Conservation (phyloP, 2,888 invertebrate genomes). For the Zhengitettix transpicula region DNA sequence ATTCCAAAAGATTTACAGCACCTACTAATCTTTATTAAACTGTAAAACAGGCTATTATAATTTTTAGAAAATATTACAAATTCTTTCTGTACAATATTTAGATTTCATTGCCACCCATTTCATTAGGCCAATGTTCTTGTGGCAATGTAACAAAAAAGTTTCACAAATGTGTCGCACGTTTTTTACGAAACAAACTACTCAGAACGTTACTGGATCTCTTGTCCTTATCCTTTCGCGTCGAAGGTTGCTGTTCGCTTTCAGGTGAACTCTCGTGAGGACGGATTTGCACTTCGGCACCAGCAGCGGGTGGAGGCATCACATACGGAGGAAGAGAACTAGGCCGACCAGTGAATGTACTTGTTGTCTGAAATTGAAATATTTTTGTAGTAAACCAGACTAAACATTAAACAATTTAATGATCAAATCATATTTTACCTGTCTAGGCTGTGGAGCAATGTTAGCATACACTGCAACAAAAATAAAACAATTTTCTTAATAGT, state of each 20-base stretch:
- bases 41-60: no score
- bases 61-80: no score
- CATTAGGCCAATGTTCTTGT: no score
- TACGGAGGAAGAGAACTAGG: constrained; percentile 26
- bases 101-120: no score
- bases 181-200: constrained; percentile 19
- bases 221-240: constrained; percentile 17
- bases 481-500: neutral
- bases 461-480: constrained; percentile 26
- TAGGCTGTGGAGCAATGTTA: constrained; percentile 22
- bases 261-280: constrained; percentile 19
- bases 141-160: neutral
- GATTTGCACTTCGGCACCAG: neutral
- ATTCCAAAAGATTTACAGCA: no score
- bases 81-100: no score
- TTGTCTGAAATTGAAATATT: neutral
- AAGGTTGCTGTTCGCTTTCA: constrained; percentile 21
- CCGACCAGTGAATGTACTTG: neutral
- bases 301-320: constrained; percentile 22
- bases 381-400: neutral
- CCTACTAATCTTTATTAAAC: no score
- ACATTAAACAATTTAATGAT: constrained; percentile 8
- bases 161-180: constrained; percentile 19
- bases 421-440: constrained; percentile 20
- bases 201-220: constrained; percentile 21